Conservation (phyloP, 2,888 invertebrate species). For the Epirrita christyi region DNA sequence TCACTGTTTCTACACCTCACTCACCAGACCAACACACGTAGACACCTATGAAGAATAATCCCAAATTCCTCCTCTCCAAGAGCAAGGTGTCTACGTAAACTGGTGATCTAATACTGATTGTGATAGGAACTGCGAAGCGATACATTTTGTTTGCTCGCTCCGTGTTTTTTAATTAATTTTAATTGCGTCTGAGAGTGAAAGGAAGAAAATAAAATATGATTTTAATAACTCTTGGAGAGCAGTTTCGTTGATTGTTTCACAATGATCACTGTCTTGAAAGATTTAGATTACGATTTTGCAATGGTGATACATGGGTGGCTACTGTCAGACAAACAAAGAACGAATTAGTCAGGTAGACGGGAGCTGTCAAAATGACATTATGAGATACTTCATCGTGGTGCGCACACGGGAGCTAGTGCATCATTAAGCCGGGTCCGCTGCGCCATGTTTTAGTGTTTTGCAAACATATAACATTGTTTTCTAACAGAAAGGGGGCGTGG, state of each 20-base stretch:
- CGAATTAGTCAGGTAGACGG: not conserved
- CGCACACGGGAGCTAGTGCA: not conserved
- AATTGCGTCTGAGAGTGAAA: slow-evolving; percentile 60
- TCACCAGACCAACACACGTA: slow-evolving; percentile 42
- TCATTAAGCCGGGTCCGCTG: too few species aligned
- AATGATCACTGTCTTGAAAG: slow-evolving; percentile 27
- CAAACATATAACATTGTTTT: too few species aligned
- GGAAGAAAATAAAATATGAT: slow-evolving; percentile 53
- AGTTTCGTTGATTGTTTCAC: slow-evolving; percentile 35
- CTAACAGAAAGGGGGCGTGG: too few species aligned
- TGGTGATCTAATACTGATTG: slow-evolving; percentile 26
- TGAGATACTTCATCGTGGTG: not conserved
- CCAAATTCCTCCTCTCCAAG: not conserved
- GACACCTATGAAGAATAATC: slow-evolving; percentile 37
- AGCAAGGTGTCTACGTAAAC: slow-evolving; percentile 27
- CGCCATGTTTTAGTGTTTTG: too few species aligned
- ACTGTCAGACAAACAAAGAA: slow-evolving; percentile 4
- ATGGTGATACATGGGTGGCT: slow-evolving; percentile 7
- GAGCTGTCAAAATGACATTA: slow-evolving; percentile 3
- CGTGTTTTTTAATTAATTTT: slow-evolving; percentile 56
- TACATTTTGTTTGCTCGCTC: slow-evolving; percentile 45
- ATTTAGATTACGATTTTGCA: slow-evolving; percentile 23
- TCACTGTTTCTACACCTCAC: slow-evolving; percentile 60
- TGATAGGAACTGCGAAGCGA: slow-evolving; percentile 30
- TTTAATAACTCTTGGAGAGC: slow-evolving; percentile 46